These are phyloP conservation scores for Drosophila aff. DNA, from an alignment of 1,140 invertebrate genomes.

Conservation along the genomic window DNA sequence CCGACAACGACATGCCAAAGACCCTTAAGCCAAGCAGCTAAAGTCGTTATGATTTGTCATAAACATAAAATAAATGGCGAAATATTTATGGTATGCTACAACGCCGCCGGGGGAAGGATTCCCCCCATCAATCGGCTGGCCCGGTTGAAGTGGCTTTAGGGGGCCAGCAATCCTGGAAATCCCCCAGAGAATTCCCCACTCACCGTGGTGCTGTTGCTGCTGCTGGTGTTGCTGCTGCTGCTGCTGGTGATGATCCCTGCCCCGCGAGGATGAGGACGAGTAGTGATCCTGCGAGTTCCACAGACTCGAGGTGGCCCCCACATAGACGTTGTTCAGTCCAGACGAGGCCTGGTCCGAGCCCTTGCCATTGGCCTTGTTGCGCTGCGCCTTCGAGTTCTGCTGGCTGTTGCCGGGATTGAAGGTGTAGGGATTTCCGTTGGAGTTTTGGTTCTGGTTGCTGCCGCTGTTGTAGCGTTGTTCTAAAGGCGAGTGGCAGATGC, in stretches of 20 bases:
- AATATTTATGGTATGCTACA: constrained; percentile 77
- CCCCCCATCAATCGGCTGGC: constrained; percentile 24
- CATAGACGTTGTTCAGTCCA: constrained; percentile 70
- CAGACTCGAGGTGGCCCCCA: constrained; percentile 78
- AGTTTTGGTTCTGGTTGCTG: constrained; percentile 61
- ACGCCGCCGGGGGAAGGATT: constrained; percentile 37
- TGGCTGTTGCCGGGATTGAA: constrained; percentile 48
- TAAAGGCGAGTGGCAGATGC: constrained; percentile 14
- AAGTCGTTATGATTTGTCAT: constrained; percentile 84
- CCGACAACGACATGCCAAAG: constrained; percentile 71
- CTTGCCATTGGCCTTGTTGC: constrained; percentile 63
- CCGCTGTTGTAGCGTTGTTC: constrained; percentile 80
- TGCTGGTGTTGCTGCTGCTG: constrained; percentile 64
- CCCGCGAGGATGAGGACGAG: constrained; percentile 40
- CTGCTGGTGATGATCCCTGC: constrained; percentile 73
- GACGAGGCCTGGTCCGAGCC: constrained; percentile 56
- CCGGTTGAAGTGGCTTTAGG: constrained; percentile 22
- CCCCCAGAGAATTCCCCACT: constrained; percentile 46
- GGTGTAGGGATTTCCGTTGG: constrained; percentile 47
- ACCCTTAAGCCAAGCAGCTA: constrained; percentile 74
- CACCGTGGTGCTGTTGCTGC: constrained; percentile 62
- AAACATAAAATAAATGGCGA: constrained; percentile 84
- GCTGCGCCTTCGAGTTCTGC: constrained; percentile 67
- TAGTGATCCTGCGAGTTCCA: constrained; percentile 80
- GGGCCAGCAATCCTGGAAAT: constrained; percentile 4